Evolutionary conservation across 2,888 invertebrate species (phyloP), one percentile per base, ranked within the genome.

Genomic region (Opisthograptis luteolata): DNA sequence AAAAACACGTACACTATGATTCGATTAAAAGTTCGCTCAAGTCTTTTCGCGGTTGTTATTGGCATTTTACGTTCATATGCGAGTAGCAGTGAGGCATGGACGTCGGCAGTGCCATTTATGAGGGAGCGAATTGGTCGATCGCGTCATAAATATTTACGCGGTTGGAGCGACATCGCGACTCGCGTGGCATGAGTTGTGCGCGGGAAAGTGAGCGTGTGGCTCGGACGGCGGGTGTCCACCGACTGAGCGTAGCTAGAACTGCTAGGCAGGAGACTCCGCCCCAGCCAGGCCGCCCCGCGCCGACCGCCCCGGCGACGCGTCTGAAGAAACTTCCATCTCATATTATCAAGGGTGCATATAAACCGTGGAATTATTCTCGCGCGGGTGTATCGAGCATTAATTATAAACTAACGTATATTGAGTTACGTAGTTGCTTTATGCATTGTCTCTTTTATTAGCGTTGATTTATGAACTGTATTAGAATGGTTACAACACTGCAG

Each of bases 1-100:
- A 89, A 87, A 76, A 90, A 81, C 88, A 89, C 90, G 79, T 81
- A 89, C 88, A 90, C 88, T 81, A 88, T 73, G 51, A 89, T 79
- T 77, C 74, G 81, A 76, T 83, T 83, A 70, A 91, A 88, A 88
- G 87, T 91, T 87, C 86, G 84, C 66, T 85, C 75, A 68, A 86
- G 87, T 86, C 81, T 81, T 76, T 85, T 84, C 84, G 78, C 87
- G 72, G 77, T 62, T 76, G 78, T 82, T 85, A 87, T 87, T 85
- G 77, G 86, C 90, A 90, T 90, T 87, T 89, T 90, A 87, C 77
- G 77, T 64, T 78, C 64, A 78, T 84, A 73, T 77, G 70, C 71
- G 71, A 72, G 70, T 65, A 77, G 73, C 77, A 66, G 64, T 71
- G 73, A 79, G 73, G 70, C 84, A 80, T 84, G 54, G 81, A 84